Percentiles rank a stretch among this genome's conserved stretches.
Evolutionary conservation across 2,888 invertebrate species (phyloP).

Genomic region (Cerastis leucographa): DNA sequence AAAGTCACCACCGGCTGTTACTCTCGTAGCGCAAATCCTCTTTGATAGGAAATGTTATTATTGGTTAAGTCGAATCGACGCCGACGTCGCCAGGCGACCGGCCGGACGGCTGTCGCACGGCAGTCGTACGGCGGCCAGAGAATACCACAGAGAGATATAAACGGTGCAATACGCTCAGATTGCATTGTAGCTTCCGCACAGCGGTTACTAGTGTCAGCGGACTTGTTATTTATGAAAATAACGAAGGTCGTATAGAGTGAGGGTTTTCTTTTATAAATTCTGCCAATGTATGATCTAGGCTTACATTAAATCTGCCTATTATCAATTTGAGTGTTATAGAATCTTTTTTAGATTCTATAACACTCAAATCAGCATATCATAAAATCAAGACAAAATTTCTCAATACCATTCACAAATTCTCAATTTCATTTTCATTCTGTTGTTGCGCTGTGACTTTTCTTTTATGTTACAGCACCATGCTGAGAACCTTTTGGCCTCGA

Average conservation of each 20-base stretch:
- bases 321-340: background rate
- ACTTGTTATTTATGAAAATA: constrained; percentile 43
- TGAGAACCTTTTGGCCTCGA: no score
- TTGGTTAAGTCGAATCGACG: constrained; percentile 20
- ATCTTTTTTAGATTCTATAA: no score
- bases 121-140: constrained; percentile 20
- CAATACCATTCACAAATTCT: no score
- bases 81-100: background rate
- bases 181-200: constrained; percentile 23
- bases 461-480: no score
- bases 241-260: background rate
- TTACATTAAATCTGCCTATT: background rate
- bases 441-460: no score
- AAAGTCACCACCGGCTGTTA: background rate
- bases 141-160: constrained; percentile 56
- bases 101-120: background rate
- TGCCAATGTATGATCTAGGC: background rate
- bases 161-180: constrained; percentile 44
- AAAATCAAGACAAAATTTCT: no score
- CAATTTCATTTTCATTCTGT: no score
- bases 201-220: constrained; percentile 39
- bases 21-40: background rate
- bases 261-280: background rate
- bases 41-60: constrained; percentile 2
- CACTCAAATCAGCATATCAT: no score